phyloP scores from a whole-genome alignment of 2,888 invertebrate genomes.

The Acrobasis suavella region DNA sequence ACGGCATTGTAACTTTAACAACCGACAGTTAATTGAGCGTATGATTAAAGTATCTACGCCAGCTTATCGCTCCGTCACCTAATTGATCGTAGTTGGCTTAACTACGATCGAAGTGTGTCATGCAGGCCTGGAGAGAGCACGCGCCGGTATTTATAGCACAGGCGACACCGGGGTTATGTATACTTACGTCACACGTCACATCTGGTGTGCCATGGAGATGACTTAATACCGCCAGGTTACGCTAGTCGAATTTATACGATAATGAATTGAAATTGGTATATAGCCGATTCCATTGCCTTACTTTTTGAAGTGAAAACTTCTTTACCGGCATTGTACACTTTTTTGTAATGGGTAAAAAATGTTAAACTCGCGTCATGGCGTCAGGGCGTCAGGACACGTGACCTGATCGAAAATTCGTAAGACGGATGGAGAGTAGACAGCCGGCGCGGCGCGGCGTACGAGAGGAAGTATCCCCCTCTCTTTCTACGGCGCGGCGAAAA shows the following conservation, averaged over 20 bases:
- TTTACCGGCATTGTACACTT: too few relatives aligned
- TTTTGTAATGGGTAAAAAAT: too few relatives aligned
- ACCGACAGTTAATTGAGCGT: background rate
- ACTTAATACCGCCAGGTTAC: background rate
- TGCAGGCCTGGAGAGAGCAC: slow-evolving; percentile 58
- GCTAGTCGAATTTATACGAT: background rate
- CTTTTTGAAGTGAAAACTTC: too few relatives aligned
- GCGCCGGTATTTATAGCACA: slow-evolving; percentile 67
- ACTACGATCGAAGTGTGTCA: slow-evolving; percentile 50
- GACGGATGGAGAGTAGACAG: too few relatives aligned
- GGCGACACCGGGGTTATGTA: slow-evolving; percentile 62
- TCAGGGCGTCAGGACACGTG: too few relatives aligned
- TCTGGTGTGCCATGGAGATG: slow-evolving; percentile 25
- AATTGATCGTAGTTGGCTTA: slow-evolving; percentile 24
- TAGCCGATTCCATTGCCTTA: too few relatives aligned
- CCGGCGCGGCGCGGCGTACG: too few relatives aligned
- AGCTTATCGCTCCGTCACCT: background rate
- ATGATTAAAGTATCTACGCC: slow-evolving; percentile 1
- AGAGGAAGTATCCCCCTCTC: too few relatives aligned
- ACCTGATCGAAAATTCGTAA: too few relatives aligned
- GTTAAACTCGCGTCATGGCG: too few relatives aligned
- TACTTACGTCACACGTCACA: slow-evolving; percentile 67
- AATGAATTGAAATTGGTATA: too few relatives aligned
- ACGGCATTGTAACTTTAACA: background rate
- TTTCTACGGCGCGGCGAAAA: too few relatives aligned